Evolutionary conservation across 37 sponge, comb jelly and placozoan genomes (phyloP).

Genomic region (Amphimedon queenslandica): DNA sequence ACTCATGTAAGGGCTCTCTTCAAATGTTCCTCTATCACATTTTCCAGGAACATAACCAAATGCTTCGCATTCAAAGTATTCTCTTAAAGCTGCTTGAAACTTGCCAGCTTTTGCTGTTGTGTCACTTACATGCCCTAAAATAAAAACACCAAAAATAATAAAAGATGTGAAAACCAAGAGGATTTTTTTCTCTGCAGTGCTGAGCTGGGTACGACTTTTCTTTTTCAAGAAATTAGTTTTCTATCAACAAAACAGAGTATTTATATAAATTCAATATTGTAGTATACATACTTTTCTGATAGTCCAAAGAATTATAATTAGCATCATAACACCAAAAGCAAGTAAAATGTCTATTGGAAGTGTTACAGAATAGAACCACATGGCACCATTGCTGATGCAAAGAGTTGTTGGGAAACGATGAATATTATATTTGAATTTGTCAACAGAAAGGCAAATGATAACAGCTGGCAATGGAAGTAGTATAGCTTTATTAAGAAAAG

Average conservation of each 20-base stretch:
- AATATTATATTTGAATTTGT: constrained; percentile 12
- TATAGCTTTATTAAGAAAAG: neutral
- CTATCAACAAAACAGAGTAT: too few relatives aligned
- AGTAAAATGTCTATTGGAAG: constrained; percentile 18
- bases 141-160: neutral
- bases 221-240: neutral
- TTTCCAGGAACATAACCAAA: neutral
- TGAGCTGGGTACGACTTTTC: neutral
- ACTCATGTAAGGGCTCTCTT: neutral
- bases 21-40: neutral
- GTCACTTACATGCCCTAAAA: neutral
- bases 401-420: constrained; percentile 30
- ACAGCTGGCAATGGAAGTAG: neutral
- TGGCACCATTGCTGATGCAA: constrained; percentile 6
- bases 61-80: neutral
- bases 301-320: constrained; percentile 28
- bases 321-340: constrained; percentile 12
- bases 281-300: constrained; percentile 20
- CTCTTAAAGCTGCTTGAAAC: neutral
- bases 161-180: constrained; percentile 29
- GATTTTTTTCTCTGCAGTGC: constrained; percentile 33
- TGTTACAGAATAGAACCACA: constrained; percentile 21
- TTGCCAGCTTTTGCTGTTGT: neutral
- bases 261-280: too few relatives aligned
- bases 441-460: neutral